phyloP scores from a whole-genome alignment of 2,888 invertebrate genomes.

The Acleris cristana region DNA sequence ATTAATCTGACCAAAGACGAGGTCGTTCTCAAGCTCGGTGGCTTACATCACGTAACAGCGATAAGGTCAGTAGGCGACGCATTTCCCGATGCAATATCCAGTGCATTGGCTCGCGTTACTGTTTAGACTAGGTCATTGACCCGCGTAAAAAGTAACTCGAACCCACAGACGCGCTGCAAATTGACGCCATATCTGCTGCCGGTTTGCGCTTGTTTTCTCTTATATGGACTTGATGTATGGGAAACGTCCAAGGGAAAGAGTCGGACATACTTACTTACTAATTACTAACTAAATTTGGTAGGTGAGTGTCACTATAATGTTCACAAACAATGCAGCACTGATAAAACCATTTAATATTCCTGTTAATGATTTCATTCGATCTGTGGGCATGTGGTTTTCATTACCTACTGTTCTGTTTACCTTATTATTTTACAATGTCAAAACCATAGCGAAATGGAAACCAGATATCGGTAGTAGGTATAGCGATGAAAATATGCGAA shows the following conservation, averaged over 20 bases:
- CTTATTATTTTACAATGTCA: too few relatives aligned
- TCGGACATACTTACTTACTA: conserved; percentile 6
- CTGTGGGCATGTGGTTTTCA: too few relatives aligned
- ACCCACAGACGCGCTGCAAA: conserved; percentile 73
- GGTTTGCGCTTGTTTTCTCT: conserved; percentile 36
- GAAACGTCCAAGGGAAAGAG: conserved; percentile 23
- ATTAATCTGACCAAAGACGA: conserved; percentile 30
- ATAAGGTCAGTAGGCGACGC: conserved; percentile 38
- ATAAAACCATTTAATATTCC: too few relatives aligned
- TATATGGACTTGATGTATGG: conserved; percentile 33
- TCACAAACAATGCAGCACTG: too few relatives aligned
- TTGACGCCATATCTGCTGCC: conserved; percentile 72
- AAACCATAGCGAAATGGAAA: too few relatives aligned
- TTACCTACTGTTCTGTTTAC: too few relatives aligned
- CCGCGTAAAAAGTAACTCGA: conserved; percentile 74
- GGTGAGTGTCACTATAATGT: background rate
- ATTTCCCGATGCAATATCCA: conserved; percentile 62
- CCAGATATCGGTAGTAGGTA: too few relatives aligned
- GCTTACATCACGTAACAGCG: conserved; percentile 23
- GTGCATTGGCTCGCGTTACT: conserved; percentile 50
- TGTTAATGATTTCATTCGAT: too few relatives aligned
- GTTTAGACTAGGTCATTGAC: conserved; percentile 72
- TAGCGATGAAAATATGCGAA: too few relatives aligned
- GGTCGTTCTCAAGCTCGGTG: conserved; percentile 23
- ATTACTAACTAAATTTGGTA: conserved; percentile 6